Percentiles rank a stretch among this genome's conserved stretches.
Evolutionary conservation across 2,797 vertebrate genomes (phyloP).

Genomic region (Enteromius anoplus): DNA sequence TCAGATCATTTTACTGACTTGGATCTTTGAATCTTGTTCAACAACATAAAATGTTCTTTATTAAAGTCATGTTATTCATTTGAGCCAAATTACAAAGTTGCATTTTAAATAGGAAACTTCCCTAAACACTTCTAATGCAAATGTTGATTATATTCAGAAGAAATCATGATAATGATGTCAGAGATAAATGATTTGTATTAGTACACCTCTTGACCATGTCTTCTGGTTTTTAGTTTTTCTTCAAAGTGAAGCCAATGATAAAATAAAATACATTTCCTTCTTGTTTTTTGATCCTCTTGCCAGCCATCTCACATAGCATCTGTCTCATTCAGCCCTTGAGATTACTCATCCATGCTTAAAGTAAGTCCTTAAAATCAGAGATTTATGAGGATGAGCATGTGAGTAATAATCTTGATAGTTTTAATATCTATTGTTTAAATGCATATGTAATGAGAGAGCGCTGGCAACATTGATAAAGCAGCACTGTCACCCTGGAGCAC

Average conservation of each 20-base stretch:
- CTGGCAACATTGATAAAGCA: slow-evolving; percentile 69
- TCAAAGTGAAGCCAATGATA: background rate
- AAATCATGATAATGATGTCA: background rate
- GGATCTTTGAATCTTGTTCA: background rate
- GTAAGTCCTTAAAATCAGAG: slow-evolving; percentile 57
- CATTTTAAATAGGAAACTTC: background rate
- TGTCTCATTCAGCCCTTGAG: background rate
- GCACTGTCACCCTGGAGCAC: slow-evolving; percentile 61
- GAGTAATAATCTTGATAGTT: slow-evolving; percentile 68
- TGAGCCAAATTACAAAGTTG: slow-evolving; percentile 5
- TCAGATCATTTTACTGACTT: background rate
- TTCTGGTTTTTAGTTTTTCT: background rate
- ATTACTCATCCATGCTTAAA: background rate
- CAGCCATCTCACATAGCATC: background rate
- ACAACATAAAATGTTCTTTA: background rate
- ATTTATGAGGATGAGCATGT: slow-evolving; percentile 63
- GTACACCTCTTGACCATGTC: background rate
- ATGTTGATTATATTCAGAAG: background rate
- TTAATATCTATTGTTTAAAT: slow-evolving; percentile 73
- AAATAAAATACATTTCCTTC: background rate
- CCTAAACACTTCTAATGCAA: background rate
- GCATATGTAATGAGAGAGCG: slow-evolving; percentile 60
- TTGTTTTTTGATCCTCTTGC: background rate
- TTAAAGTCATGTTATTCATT: slow-evolving; percentile 12
- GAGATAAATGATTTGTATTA: background rate